These are phyloP conservation scores for Liolophura sinensis DNA, from an alignment of 1,140 invertebrate genomes.

Conservation along the genomic window DNA sequence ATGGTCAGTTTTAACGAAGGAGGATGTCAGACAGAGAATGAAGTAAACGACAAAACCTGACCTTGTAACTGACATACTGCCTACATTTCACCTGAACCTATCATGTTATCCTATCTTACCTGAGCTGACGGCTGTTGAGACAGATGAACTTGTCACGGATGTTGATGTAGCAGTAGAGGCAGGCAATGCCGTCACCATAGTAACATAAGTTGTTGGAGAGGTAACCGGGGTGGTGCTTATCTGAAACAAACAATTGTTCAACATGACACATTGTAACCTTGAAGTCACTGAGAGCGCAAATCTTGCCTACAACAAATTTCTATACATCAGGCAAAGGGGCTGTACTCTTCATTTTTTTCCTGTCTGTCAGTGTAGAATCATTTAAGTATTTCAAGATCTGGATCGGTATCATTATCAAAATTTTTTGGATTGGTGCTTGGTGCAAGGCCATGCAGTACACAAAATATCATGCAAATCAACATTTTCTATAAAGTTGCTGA, in stretches of 20 bases:
- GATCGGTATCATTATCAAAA: too few species aligned
- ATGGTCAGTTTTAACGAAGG: not conserved
- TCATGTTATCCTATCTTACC: constrained; percentile 1
- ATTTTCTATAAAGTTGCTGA: too few species aligned
- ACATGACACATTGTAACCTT: constrained; percentile 9
- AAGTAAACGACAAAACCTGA: not conserved
- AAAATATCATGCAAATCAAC: too few species aligned
- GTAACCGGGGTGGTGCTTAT: constrained; percentile 17
- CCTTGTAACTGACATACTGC: too few species aligned
- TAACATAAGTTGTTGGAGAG: constrained; percentile 30
- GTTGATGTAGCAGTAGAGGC: constrained; percentile 17
- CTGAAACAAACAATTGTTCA: not conserved
- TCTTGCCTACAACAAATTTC: constrained; percentile 1
- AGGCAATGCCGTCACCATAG: constrained; percentile 45
- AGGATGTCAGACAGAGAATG: not conserved
- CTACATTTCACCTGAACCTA: constrained; percentile 10
- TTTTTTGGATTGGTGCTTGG: too few species aligned
- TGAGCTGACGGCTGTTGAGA: constrained; percentile 1
- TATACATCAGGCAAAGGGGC: not conserved
- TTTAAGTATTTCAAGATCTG: too few species aligned
- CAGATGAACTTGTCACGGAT: constrained; percentile 15
- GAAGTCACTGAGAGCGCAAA: constrained; percentile 6
- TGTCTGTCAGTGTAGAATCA: too few species aligned
- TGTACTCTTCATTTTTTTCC: too few species aligned
- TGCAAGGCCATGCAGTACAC: too few species aligned